phyloP scores from a whole-genome alignment of 2,888 invertebrate genomes.

The Drosophila putrida region DNA sequence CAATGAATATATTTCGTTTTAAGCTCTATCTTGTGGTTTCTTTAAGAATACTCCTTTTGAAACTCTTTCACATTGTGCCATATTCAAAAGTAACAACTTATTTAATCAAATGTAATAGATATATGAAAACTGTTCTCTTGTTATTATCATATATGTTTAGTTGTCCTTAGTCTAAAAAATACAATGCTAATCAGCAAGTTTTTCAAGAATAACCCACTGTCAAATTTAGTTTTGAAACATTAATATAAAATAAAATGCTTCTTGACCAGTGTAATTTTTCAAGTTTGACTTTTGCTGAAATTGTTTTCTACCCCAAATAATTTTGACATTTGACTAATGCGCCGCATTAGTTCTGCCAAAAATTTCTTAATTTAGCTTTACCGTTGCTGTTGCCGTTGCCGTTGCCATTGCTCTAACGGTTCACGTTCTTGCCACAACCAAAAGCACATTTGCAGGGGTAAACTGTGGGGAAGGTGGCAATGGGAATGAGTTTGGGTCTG shows the following conservation, averaged over 20 bases:
- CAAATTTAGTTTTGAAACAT: background rate
- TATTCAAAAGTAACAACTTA: no score
- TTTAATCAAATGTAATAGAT: no score
- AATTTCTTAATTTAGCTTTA: conserved; percentile 69
- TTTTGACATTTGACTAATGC: conserved; percentile 78
- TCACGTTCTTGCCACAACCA: conserved; percentile 30
- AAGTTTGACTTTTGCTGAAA: conserved; percentile 40
- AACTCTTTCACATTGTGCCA: background rate
- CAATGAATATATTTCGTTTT: background rate
- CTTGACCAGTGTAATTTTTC: conserved; percentile 36
- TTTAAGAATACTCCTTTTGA: background rate
- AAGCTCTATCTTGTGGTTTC: background rate
- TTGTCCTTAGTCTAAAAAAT: no score
- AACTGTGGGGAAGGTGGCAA: background rate
- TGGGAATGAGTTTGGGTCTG: conserved; percentile 29
- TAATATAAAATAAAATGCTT: background rate
- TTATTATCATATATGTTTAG: no score
- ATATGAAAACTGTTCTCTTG: no score
- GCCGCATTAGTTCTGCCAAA: conserved; percentile 74
- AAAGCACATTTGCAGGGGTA: conserved; percentile 1
- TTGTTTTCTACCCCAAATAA: conserved; percentile 56
- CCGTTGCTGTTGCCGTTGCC: conserved; percentile 26
- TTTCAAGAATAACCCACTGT: background rate
- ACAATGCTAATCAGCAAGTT: no score
- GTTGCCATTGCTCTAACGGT: conserved; percentile 31